phyloP scores from a whole-genome alignment of 2,888 invertebrate species.

The Proisotoma minuta region DNA sequence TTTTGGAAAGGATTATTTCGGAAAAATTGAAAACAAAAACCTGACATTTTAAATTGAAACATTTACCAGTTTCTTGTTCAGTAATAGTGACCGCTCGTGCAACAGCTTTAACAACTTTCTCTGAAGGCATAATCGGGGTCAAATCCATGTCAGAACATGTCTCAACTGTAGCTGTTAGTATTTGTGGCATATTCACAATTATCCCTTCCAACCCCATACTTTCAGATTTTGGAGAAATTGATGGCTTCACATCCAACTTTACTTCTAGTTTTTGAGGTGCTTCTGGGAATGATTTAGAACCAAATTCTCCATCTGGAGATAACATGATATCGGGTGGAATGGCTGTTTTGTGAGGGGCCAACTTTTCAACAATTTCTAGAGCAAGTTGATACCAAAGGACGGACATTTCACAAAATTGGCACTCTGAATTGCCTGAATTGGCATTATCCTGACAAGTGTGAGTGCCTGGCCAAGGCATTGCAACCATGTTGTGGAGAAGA shows the following conservation, averaged over 20 bases:
- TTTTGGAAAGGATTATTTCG: not conserved
- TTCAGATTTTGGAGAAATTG: conserved; percentile 60
- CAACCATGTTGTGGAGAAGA: conserved; percentile 70
- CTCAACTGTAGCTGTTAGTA: conserved; percentile 92
- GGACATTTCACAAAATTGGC: conserved; percentile 85
- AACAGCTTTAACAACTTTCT: conserved; percentile 66
- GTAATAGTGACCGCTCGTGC: conserved; percentile 82
- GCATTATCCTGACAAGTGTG: conserved; percentile 56
- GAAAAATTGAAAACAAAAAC: not conserved
- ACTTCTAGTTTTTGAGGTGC: conserved; percentile 60
- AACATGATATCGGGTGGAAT: conserved; percentile 67
- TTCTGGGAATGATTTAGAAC: conserved; percentile 55
- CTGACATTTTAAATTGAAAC: not conserved
- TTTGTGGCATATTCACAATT: conserved; percentile 87
- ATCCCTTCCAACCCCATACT: conserved; percentile 76
- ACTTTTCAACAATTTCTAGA: conserved; percentile 70
- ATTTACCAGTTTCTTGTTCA: conserved; percentile 75
- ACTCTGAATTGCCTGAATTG: too few relatives aligned
- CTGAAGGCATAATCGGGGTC: conserved; percentile 76
- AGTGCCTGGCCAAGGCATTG: conserved; percentile 64
- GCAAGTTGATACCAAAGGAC: conserved; percentile 93
- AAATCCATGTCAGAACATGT: conserved; percentile 86
- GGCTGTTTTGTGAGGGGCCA: conserved; percentile 69
- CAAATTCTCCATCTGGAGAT: conserved; percentile 46
- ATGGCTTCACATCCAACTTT: conserved; percentile 37